Conservation (phyloP, 1,140 invertebrate genomes). For the Papilio machaon region DNA sequence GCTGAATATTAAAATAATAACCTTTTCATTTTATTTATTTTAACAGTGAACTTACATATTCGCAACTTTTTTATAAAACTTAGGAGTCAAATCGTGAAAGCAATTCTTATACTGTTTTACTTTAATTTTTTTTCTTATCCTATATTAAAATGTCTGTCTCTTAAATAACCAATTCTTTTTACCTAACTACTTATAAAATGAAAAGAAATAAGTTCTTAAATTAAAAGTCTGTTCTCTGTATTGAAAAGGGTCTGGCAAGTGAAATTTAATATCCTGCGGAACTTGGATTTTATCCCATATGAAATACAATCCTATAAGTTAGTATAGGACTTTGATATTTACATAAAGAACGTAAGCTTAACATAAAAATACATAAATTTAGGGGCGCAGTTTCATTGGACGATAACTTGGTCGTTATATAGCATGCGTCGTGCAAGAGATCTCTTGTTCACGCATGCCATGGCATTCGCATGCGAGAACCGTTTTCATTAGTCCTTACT, state of each 20-base stretch:
- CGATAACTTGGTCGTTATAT: too few relatives aligned
- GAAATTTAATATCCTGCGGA: conserved; percentile 25
- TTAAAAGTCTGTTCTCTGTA: conserved; percentile 13
- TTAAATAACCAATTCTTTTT: not conserved
- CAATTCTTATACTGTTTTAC: not conserved
- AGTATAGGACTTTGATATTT: not conserved
- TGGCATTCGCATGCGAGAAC: too few relatives aligned
- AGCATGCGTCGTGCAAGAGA: too few relatives aligned
- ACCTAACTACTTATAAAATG: not conserved
- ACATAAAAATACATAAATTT: not conserved
- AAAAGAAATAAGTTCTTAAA: conserved; percentile 15
- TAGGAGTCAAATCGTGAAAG: not conserved
- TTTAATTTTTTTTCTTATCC: not conserved
- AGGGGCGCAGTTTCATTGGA: too few relatives aligned
- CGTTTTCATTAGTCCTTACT: too few relatives aligned
- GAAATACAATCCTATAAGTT: not conserved
- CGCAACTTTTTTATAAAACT: not conserved
- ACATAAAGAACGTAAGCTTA: not conserved
- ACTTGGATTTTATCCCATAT: conserved; percentile 12
- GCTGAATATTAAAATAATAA: too few relatives aligned
- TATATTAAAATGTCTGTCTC: not conserved
- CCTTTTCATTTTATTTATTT: too few relatives aligned
- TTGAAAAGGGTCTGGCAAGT: conserved; percentile 22
- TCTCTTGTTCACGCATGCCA: too few relatives aligned
- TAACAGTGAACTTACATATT: too few relatives aligned